These are phyloP conservation scores for Pammene aurita DNA, from an alignment of 2,888 invertebrate genomes.

Conservation along the genomic window DNA sequence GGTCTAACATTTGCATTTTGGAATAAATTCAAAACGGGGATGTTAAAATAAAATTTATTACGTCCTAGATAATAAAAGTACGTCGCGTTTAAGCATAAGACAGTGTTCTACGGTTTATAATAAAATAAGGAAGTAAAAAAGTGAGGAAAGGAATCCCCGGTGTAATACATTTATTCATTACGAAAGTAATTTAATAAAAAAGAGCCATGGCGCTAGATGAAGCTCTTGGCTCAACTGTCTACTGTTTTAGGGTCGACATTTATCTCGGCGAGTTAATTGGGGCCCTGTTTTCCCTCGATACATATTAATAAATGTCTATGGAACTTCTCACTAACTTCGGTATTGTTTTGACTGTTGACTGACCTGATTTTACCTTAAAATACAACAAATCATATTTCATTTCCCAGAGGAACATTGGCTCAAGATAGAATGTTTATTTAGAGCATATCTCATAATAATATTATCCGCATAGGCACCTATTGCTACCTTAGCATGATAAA, in stretches of 20 bases:
- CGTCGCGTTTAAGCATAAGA: conserved; percentile 60
- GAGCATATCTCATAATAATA: background rate
- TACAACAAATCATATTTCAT: background rate
- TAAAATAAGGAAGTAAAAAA: conserved; percentile 65
- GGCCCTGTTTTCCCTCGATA: conserved; percentile 60
- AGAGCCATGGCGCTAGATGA: conserved; percentile 51
- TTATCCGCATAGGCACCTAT: background rate
- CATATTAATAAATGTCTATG: conserved; percentile 47
- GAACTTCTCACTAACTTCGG: conserved; percentile 1
- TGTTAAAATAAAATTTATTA: conserved; percentile 70
- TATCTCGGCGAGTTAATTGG: conserved; percentile 73
- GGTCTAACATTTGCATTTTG: conserved; percentile 65
- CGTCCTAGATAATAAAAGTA: conserved; percentile 62
- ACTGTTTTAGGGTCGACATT: conserved; percentile 65
- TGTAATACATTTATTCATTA: conserved; percentile 79
- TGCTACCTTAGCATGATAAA: conserved; percentile 27
- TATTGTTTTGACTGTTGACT: conserved; percentile 17
- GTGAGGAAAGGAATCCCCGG: conserved; percentile 65
- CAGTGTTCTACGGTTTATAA: conserved; percentile 65
- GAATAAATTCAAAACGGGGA: conserved; percentile 63
- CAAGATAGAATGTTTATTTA: no score
- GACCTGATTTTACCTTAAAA: background rate
- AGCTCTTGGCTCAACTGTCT: conserved; percentile 58
- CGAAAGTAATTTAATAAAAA: conserved; percentile 72
- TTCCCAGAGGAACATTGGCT: no score